phyloP scores from a whole-genome alignment of 2,797 vertebrate species.

The Helarctos malayanus region DNA sequence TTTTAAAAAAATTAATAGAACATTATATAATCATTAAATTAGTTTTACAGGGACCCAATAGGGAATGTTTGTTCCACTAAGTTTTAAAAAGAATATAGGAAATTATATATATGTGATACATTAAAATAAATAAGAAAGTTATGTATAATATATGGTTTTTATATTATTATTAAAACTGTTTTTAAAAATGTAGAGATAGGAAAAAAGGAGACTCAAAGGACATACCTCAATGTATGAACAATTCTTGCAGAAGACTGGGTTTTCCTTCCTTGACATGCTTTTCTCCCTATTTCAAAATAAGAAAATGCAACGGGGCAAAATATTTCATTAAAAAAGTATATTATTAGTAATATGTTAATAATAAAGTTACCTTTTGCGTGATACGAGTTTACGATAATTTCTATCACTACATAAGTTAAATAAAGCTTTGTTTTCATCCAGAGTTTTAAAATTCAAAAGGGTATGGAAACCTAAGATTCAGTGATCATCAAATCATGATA shows the following conservation, averaged over 20 bases:
- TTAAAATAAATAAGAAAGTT: conserved; percentile 13
- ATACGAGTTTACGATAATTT: neutral
- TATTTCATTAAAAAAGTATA: neutral
- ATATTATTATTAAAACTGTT: neutral
- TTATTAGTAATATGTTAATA: neutral
- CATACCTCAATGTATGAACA: neutral
- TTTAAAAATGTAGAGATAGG: neutral
- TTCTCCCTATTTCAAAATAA: conserved; percentile 36
- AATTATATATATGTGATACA: neutral
- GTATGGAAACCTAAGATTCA: neutral
- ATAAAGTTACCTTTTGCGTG: neutral
- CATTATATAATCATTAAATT: neutral
- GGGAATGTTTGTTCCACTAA: neutral
- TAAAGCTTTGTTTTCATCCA: neutral
- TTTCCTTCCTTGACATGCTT: neutral
- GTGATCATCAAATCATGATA: neutral
- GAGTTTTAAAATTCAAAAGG: neutral
- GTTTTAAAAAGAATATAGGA: neutral
- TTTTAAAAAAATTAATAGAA: neutral
- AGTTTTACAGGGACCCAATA: neutral
- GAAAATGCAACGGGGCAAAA: neutral
- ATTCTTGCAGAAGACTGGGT: neutral
- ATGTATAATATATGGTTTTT: neutral
- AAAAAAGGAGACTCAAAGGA: neutral
- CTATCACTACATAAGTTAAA: neutral